Base-by-base conservation (phyloP, 2,888 invertebrate genomes). In the Conistra vaccinii region DNA sequence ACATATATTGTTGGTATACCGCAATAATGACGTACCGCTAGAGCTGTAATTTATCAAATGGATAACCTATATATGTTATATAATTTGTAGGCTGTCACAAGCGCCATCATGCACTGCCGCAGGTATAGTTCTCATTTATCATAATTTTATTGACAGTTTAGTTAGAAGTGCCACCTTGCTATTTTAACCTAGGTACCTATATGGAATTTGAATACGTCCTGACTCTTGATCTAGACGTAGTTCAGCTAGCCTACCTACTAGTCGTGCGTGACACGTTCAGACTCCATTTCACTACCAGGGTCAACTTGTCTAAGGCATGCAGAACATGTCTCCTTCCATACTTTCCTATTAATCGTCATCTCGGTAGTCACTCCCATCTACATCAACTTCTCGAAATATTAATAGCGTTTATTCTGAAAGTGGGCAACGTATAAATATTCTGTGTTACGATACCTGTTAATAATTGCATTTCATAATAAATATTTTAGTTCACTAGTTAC, bases 261-360 rank as follows among this genome's bases (percentile, higher is more conserved):
- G 29, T 57, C 70, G 45, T 26, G 57, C 14, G 10, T 48, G 73
- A 62, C 58, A 35, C 39, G 20, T 66, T 66, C n/a, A 17, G 14
- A 73, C 14, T 55, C 48, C 29, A 60, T 66, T 66, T 60, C 39
- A 23, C 42, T 57, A 57, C 45, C 76, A 55, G 23, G 63, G 72
- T 39, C 9, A 39, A 20, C 17, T 62, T 26, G 3, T 62, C 6
- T 42, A 20, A 26, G 3, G 20, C 26, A 48, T 17, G 53, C 12
- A 12, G 6, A 55, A 26, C 20, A 29, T 20, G 9, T 29, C 58
- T 29, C 20, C 58, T 29, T 57, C 4, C 2, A 26, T 55, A 10
- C 10, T 20, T 57, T 17, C 7, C n/a, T 62, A 26, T 42, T 42
- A 42, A 6, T 39, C 20, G 23, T 29, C 29, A 29, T 29, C 2